Conservation (phyloP, 2,797 vertebrate species). For the Pygocentrus nattereri region DNA sequence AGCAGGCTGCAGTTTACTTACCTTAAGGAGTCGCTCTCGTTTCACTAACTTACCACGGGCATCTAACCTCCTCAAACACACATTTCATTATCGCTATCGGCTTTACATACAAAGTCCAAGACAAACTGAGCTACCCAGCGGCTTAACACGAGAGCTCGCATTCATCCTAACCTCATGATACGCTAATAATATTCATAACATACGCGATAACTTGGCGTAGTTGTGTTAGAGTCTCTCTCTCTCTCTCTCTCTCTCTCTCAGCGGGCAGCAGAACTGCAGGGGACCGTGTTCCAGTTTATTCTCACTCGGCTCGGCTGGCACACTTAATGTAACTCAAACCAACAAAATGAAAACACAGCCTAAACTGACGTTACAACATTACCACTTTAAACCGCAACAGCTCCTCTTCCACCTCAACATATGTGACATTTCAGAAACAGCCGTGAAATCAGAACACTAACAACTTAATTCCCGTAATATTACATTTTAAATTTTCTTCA, state of each 20-base stretch:
- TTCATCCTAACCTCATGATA: too few relatives aligned
- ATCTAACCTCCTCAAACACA: constrained; percentile 39
- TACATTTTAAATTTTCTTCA: background rate
- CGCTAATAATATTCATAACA: too few relatives aligned
- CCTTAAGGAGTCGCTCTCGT: constrained; percentile 82
- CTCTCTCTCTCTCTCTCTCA: background rate
- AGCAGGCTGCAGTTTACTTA: constrained; percentile 22
- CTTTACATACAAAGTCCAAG: constrained; percentile 30
- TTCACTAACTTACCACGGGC: constrained; percentile 73
- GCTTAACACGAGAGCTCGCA: too few relatives aligned
- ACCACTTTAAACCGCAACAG: background rate
- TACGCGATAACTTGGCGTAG: background rate
- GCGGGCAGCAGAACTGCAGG: background rate
- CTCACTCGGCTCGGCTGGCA: constrained; percentile 1
- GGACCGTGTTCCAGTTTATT: constrained; percentile 7
- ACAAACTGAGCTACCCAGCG: background rate
- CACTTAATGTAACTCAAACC: background rate
- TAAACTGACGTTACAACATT: constrained; percentile 1
- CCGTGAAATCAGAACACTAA: background rate
- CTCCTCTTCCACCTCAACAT: background rate
- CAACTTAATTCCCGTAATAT: background rate
- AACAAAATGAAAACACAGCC: background rate
- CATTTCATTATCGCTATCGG: constrained; percentile 29
- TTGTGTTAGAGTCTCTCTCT: background rate
- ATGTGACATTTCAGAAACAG: background rate